These are phyloP conservation scores for Chrysina gloriosa DNA, from an alignment of 2,888 invertebrate genomes.

Conservation along the genomic window DNA sequence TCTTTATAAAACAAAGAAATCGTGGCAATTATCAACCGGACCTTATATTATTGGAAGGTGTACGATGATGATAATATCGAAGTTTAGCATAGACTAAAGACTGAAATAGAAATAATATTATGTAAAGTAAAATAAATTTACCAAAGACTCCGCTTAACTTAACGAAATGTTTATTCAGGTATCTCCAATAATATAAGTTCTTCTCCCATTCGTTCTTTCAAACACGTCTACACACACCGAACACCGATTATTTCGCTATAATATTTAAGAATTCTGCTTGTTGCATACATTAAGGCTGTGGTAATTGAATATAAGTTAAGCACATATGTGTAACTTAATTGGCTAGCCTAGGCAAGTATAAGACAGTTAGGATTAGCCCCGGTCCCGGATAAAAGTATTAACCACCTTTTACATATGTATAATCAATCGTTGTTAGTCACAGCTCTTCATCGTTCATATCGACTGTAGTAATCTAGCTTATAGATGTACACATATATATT, in stretches of 20 bases:
- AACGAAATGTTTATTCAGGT: not conserved
- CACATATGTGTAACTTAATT: not conserved
- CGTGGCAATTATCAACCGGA: not conserved
- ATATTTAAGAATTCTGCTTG: not conserved
- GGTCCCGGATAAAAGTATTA: too few relatives aligned
- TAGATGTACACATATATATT: too few relatives aligned
- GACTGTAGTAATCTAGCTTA: too few relatives aligned
- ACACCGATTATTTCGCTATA: not conserved
- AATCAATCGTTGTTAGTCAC: too few relatives aligned
- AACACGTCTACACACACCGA: not conserved
- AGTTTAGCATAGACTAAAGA: slow-evolving; percentile 8
- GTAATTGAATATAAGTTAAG: slow-evolving; percentile 9
- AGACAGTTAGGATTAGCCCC: slow-evolving; percentile 14
- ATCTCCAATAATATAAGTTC: not conserved
- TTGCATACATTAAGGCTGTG: slow-evolving; percentile 3
- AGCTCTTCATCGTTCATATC: too few relatives aligned
- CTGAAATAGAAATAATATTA: not conserved
- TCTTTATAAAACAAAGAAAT: not conserved
- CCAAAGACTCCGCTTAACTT: not conserved
- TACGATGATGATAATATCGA: not conserved
- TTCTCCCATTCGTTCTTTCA: not conserved
- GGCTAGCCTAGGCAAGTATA: not conserved
- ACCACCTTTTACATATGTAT: too few relatives aligned
- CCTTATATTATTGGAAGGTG: not conserved
- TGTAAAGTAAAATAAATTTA: not conserved